Conservation (phyloP, 2,888 invertebrate species). For the Ypsolopha scabrella region DNA sequence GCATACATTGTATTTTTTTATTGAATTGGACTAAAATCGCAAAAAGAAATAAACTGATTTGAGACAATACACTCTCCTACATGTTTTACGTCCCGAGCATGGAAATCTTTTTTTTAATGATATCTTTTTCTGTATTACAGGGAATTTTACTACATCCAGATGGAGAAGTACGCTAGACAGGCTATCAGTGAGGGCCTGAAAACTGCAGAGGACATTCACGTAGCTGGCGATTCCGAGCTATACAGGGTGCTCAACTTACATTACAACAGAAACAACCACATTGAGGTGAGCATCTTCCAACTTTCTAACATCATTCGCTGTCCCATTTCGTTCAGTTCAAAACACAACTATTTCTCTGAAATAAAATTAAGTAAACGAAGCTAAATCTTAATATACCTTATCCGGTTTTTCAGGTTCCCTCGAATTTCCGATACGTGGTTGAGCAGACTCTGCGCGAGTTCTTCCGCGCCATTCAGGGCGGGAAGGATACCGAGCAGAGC, state of each 20-base stretch:
- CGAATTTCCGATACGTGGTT: constrained; percentile 96
- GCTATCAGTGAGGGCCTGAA: constrained; percentile 97
- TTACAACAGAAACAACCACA: constrained; percentile 97
- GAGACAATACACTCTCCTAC: too few relatives aligned
- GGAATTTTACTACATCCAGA: constrained; percentile 99
- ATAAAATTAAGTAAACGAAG: not conserved
- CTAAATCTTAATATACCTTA: not conserved
- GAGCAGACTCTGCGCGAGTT: constrained; percentile 99
- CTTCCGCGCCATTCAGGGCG: constrained; percentile 97
- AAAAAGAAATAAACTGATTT: not conserved
- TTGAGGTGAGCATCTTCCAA: constrained; percentile 78
- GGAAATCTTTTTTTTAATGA: not conserved
- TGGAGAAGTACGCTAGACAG: constrained; percentile 99
- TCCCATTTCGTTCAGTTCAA: too few relatives aligned
- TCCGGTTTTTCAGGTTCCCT: constrained; percentile 85
- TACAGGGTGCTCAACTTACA: constrained; percentile 98
- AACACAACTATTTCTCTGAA: too few relatives aligned
- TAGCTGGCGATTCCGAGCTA: constrained; percentile 95
- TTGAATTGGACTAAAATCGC: not conserved
- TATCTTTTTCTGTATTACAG: constrained; percentile 65
- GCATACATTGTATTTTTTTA: too few relatives aligned
- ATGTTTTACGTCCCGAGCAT: too few relatives aligned
- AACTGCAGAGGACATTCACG: constrained; percentile 91
- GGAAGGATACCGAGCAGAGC: constrained; percentile 98
- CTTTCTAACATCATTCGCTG: too few relatives aligned